Evolutionary conservation across 2,797 vertebrate genomes (phyloP), one percentile per base, ranked within the genome.

Genomic region (Anabas testudineus): DNA sequence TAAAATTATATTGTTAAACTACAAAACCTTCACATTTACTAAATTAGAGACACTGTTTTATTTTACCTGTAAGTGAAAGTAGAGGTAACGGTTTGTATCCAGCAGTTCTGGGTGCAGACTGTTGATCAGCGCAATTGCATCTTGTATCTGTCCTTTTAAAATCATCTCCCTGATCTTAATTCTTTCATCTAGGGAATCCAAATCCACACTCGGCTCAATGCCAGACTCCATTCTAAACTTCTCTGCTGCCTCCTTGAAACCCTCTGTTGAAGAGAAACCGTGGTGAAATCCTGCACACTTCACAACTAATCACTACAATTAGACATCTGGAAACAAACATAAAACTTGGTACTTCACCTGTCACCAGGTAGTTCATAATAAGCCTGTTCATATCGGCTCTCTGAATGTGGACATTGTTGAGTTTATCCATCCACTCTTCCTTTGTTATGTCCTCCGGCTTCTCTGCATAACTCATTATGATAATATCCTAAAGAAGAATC

Each of bases 91-190:
- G 86, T 99, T 99, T 18, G 97, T 99, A 84, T 99, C 97, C 76
- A 99, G 86, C 74, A 99, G 87, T 74, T 99, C 98, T 10, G 98
- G 98, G 63, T 99, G 98, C 24, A 99, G 95, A 78, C 97, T 97
- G 87, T 99, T 99, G 85, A 99, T 98, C 66, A 98, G 81, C 0
- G 97, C 96, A 47, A 99, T 98, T 36, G 97, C 98, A 88, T 98
- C 98, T 87, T 98, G 98, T 71, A 99, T 98, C 90, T 97, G 98
- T 42, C 98, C 98, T 86, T 99, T 99, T 67, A 99, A 78, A 57
- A 99, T 97, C 97, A 99, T 97, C 90, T 99, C 98, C 6, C 98
- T 93, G 65, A 99, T 99, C 82, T 98, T 99, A 92, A 99, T 99
- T 74, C 98, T 94, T 90, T 99, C 97, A 80, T 99, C 97, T 0